Evolutionary conservation across 2,113 vertebrate genomes (phyloP).

Genomic region (Crotalus tigris): DNA sequence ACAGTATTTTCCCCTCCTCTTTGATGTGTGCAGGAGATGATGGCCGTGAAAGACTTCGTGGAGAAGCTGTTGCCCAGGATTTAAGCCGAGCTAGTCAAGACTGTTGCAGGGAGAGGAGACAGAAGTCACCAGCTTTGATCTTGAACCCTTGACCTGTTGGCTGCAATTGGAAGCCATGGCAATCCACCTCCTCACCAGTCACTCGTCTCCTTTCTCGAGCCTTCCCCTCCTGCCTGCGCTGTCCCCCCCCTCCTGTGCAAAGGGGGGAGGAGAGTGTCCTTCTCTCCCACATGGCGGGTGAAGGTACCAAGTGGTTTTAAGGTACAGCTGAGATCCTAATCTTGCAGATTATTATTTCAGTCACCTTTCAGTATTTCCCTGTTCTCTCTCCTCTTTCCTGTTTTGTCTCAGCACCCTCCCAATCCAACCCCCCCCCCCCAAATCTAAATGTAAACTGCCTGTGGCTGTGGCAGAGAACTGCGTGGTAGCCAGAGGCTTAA

Average conservation of each 20-base stretch:
- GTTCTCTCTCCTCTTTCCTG: constrained; percentile 32
- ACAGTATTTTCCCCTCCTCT: not conserved
- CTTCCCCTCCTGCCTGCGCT: constrained; percentile 27
- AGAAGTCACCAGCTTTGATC: constrained; percentile 69
- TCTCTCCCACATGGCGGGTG: constrained; percentile 10
- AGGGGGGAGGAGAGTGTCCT: not conserved
- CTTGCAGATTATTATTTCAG: not conserved
- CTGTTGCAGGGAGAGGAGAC: constrained; percentile 64
- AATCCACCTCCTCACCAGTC: constrained; percentile 54
- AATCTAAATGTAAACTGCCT: not conserved
- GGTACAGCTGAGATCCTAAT: constrained; percentile 36
- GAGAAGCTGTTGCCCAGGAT: constrained; percentile 92
- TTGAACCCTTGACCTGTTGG: constrained; percentile 64
- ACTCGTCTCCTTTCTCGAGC: constrained; percentile 35
- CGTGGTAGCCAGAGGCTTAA: constrained; percentile 6
- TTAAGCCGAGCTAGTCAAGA: constrained; percentile 73
- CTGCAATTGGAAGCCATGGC: constrained; percentile 83
- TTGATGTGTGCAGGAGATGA: constrained; percentile 83
- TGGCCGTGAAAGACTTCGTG: constrained; percentile 92
- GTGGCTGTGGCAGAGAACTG: not conserved
- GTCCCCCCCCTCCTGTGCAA: constrained; percentile 4
- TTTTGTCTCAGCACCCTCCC: not conserved
- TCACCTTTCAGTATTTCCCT: constrained; percentile 19
- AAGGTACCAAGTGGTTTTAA: constrained; percentile 5
- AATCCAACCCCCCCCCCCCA: too few relatives aligned